phyloP scores from a whole-genome alignment of 2,113 vertebrate genomes.

The Ammodytes marinus region DNA sequence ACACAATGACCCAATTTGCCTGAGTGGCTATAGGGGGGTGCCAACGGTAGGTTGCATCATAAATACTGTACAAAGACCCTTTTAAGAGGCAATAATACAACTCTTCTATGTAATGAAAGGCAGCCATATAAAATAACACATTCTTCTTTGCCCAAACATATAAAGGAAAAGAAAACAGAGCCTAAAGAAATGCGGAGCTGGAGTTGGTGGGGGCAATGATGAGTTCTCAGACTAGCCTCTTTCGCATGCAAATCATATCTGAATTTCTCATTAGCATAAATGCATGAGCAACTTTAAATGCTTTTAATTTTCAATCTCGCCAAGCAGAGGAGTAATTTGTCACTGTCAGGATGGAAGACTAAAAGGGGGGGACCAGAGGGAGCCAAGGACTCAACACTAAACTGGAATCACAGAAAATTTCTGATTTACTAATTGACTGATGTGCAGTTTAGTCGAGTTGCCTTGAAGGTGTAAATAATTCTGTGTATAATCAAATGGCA shows the following conservation, averaged over 20 bases:
- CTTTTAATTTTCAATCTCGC: constrained; percentile 99
- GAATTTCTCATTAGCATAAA: constrained; percentile 99
- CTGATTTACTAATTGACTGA: constrained; percentile 99
- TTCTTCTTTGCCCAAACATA: constrained; percentile 64
- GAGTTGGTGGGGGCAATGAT: constrained; percentile 88
- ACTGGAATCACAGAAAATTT: constrained; percentile 99
- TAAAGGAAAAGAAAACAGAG: constrained; percentile 80
- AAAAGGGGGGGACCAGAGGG: constrained; percentile 90
- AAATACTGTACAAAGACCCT: constrained; percentile 79
- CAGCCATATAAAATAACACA: constrained; percentile 57
- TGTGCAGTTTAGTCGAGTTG: constrained; percentile 95
- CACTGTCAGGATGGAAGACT: constrained; percentile 99
- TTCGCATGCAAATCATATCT: constrained; percentile 99
- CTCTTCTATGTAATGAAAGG: constrained; percentile 58
- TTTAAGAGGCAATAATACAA: constrained; percentile 46
- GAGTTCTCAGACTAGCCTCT: constrained; percentile 98
- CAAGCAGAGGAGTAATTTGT: constrained; percentile 99
- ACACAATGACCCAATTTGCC: constrained; percentile 83
- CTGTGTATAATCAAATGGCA: constrained; percentile 91
- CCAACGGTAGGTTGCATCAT: constrained; percentile 58
- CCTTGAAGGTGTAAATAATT: constrained; percentile 99
- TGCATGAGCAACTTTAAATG: constrained; percentile 99
- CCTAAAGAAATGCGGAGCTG: constrained; percentile 89
- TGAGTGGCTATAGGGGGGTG: constrained; percentile 63
- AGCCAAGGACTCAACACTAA: constrained; percentile 94